Base-by-base conservation (phyloP, 1,140 invertebrate species). In the Acyrthosiphon pisum region DNA sequence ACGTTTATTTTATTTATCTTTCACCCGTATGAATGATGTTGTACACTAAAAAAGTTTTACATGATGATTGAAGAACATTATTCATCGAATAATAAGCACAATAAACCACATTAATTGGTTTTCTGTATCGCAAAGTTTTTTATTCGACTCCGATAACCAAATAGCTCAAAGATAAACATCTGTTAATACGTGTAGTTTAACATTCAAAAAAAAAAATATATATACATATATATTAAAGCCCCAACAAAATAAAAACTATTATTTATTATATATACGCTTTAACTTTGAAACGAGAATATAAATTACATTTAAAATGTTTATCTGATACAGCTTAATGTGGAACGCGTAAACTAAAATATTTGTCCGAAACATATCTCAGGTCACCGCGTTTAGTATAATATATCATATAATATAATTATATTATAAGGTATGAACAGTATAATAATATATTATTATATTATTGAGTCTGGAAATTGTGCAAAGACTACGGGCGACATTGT, bases 151-250 rank as follows among this genome's bases (percentile, higher is more conserved):
- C 35, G 44, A 83, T 91, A 91, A 50, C 46, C 44, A 91, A 91
- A 91, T 83, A 48, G 20, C 46, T 50, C 20, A 91, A 41, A 81
- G n/a, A 83, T 48, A 83, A 37, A 91, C 60, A 91, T 68, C 50
- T 46, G 68, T 48, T 53, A 35, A 44, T 89, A 53, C 44, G 35
- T 44, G 18, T 83, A n/a, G 44, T 83, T 91, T 26, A 68, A 91
- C 46, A 48, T 87, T 87, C 37, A 37, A 56, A 53, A 53, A 23
- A 26, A 89, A 11, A 84, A 30, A 41, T n/a, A n/a, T n/a, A n/a
- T n/a, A 41, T 41, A 18, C n/a, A 20, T 35, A 14, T n/a, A 18
- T 11, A 53, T 22, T 22, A 53, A 7, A 23, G 50, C 50, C 22
- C 22, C 35, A 48, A 26, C n/a, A 35, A 89, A 89, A 56, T 26